A percentile compares a stretch with the other conserved stretches of the same genome.
phyloP scores from a whole-genome alignment of 2,888 invertebrate species.

The Mayetiola destructor region DNA sequence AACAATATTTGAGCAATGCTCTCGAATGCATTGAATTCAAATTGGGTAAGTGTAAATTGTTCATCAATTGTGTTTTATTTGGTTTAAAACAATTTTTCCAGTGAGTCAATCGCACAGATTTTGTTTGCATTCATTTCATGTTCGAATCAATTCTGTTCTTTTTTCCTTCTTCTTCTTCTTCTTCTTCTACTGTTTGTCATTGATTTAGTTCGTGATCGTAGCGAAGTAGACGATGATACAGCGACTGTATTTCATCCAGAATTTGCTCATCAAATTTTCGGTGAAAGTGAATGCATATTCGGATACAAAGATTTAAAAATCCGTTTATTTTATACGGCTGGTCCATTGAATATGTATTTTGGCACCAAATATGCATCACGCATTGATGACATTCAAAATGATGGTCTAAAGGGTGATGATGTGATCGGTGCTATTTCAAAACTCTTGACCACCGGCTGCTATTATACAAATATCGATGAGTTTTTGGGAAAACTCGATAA shows the following conservation, averaged over 20 bases:
- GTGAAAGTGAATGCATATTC: conserved; percentile 82
- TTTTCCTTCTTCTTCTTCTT: not conserved
- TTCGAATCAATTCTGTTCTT: not conserved
- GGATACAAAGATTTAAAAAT: conserved; percentile 77
- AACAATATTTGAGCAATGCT: conserved; percentile 30
- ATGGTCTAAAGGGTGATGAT: conserved; percentile 57
- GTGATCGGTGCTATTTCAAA: conserved; percentile 52
- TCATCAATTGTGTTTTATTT: not conserved
- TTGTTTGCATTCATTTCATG: not conserved
- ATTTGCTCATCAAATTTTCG: conserved; percentile 90
- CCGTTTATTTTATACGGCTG: conserved; percentile 66
- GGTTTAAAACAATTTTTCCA: not conserved
- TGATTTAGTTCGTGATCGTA: conserved; percentile 40
- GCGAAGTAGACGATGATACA: conserved; percentile 55
- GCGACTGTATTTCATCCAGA: conserved; percentile 55
- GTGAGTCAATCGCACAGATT: not conserved
- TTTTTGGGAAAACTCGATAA: conserved; percentile 54
- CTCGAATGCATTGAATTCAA: conserved; percentile 32
- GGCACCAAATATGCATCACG: conserved; percentile 55
- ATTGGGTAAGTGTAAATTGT: conserved; percentile 26
- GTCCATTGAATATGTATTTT: conserved; percentile 64
- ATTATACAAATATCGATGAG: conserved; percentile 51
- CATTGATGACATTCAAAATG: conserved; percentile 43
- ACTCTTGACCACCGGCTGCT: conserved; percentile 53
- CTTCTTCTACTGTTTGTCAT: not conserved